phyloP scores from a whole-genome alignment of 2,888 invertebrate genomes.

The Operophtera brumata region DNA sequence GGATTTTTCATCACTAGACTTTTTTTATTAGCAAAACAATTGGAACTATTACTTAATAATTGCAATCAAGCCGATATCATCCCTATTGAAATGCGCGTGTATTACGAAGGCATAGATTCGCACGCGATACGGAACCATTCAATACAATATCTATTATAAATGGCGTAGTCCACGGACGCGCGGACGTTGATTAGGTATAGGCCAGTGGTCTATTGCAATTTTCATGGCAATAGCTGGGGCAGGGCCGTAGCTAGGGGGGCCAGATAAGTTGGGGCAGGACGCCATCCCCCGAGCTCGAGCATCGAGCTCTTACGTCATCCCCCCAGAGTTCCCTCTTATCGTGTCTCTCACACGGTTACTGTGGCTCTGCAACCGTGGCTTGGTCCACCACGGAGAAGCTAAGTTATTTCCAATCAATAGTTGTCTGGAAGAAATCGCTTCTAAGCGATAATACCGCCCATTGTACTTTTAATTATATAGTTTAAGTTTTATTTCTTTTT shows the following conservation, averaged over 20 bases:
- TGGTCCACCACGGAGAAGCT: too few species aligned
- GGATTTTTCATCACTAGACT: too few species aligned
- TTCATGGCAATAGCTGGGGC: constrained; percentile 45
- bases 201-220: constrained; percentile 65
- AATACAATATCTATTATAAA: constrained; percentile 71
- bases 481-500: too few species aligned
- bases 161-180: constrained; percentile 54
- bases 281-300: too few species aligned
- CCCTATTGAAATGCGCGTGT: constrained; percentile 54
- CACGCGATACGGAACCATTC: constrained; percentile 61
- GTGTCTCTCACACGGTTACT: too few species aligned
- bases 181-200: constrained; percentile 60
- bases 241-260: constrained; percentile 4
- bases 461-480: too few species aligned
- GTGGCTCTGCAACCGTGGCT: too few species aligned
- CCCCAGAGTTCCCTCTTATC: background rate
- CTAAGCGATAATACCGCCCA: too few species aligned
- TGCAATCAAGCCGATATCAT: constrained; percentile 27
- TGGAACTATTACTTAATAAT: constrained; percentile 20
- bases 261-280: background rate
- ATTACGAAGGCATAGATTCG: constrained; percentile 58
- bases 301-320: too few species aligned
- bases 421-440: too few species aligned
- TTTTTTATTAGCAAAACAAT: background rate
- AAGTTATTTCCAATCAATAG: too few species aligned